Percentiles rank a stretch among this genome's conserved stretches.
These are phyloP conservation scores for Pelobates cultripes DNA, from an alignment of 2,797 vertebrate genomes.

Conservation along the genomic window DNA sequence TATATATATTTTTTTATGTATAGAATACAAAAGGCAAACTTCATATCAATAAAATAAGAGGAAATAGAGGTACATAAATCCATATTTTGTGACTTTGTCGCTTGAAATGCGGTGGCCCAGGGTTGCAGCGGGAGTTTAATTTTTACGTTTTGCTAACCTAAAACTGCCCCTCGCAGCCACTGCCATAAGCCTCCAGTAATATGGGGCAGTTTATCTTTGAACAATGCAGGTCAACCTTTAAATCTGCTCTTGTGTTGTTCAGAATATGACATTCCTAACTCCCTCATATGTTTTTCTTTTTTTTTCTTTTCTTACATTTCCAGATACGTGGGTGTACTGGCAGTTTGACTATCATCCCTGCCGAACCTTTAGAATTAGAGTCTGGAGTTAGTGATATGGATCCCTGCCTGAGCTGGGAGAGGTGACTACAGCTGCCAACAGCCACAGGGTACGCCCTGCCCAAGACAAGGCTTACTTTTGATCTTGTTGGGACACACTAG, in stretches of 20 bases:
- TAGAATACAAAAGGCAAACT: too few relatives aligned
- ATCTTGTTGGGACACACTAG: slow-evolving; percentile 31
- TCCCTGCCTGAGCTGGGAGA: slow-evolving; percentile 30
- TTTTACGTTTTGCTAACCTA: too few relatives aligned
- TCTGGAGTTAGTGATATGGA: slow-evolving; percentile 38
- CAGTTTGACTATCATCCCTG: slow-evolving; percentile 7
- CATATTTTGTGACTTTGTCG: too few relatives aligned
- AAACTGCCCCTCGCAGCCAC: too few relatives aligned
- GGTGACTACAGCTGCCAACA: slow-evolving; percentile 37
- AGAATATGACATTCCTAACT: not conserved
- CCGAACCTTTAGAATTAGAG: slow-evolving; percentile 18
- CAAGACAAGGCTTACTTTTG: not conserved
- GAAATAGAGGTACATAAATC: too few relatives aligned
- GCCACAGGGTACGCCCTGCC: slow-evolving; percentile 31
- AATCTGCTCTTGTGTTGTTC: not conserved
- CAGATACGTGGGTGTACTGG: not conserved
- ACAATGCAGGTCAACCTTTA: not conserved
- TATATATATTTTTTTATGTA: too few relatives aligned
- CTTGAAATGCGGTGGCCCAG: too few relatives aligned
- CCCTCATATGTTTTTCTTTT: not conserved
- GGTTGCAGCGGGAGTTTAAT: too few relatives aligned
- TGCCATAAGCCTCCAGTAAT: too few relatives aligned
- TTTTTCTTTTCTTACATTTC: slow-evolving; percentile 3
- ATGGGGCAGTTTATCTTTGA: too few relatives aligned
- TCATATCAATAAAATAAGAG: too few relatives aligned